phyloP scores from a whole-genome alignment of 2,113 vertebrate genomes.

The Dolichallabes microphthalmus region DNA sequence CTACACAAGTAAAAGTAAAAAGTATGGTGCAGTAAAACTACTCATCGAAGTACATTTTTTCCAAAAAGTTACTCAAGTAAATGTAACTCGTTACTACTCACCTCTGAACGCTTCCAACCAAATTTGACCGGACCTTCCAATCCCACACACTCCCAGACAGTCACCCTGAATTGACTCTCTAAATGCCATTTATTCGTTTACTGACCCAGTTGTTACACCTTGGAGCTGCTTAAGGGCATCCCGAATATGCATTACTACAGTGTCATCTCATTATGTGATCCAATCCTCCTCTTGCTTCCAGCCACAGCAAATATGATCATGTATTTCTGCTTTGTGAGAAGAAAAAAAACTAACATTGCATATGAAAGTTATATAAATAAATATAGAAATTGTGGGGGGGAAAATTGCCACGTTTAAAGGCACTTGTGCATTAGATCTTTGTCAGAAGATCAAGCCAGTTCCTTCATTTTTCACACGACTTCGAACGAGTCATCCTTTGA shows the following conservation, averaged over 20 bases:
- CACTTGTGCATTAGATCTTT: conserved; percentile 5
- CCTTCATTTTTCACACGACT: conserved; percentile 17
- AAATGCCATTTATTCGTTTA: conserved; percentile 1
- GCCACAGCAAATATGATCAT: neutral
- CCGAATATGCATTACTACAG: neutral
- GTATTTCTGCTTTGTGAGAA: neutral
- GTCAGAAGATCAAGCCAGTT: neutral
- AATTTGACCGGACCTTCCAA: neutral
- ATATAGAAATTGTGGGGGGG: neutral
- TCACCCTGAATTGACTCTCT: neutral
- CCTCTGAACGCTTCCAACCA: neutral
- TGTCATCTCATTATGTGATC: conserved; percentile 5
- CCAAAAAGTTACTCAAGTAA: too few species aligned
- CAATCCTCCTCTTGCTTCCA: neutral
- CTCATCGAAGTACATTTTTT: too few species aligned
- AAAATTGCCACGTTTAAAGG: neutral
- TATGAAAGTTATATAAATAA: neutral
- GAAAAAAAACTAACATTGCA: neutral
- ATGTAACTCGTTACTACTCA: too few species aligned
- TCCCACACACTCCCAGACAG: neutral
- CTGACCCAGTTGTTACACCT: neutral
- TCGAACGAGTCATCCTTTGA: conserved; percentile 35
- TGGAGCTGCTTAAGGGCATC: neutral
- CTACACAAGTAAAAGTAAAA: too few species aligned
- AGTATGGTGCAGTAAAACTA: too few species aligned